These are phyloP conservation scores for Uromys caudimaculatus DNA, from an alignment of 2,797 vertebrate genomes.

Conservation along the genomic window DNA sequence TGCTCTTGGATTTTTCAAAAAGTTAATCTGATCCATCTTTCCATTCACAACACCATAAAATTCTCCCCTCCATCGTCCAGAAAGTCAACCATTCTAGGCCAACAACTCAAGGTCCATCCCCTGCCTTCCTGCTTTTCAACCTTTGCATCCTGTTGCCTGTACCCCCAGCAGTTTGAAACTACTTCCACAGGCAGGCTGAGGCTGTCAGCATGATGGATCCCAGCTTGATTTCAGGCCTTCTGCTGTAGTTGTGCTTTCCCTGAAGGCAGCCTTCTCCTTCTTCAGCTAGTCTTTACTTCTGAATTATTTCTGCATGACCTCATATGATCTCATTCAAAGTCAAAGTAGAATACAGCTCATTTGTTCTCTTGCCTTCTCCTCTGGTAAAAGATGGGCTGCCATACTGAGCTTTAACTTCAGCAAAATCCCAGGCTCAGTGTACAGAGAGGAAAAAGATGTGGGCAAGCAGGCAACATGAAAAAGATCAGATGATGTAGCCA, in stretches of 20 bases:
- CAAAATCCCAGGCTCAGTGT: neutral
- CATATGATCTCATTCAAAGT: neutral
- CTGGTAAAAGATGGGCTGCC: neutral
- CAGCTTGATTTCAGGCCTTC: neutral
- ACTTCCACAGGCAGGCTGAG: neutral
- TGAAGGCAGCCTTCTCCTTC: neutral
- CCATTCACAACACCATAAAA: neutral
- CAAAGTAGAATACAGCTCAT: neutral
- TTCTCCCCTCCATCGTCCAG: neutral
- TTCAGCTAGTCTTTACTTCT: neutral
- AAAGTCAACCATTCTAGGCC: neutral
- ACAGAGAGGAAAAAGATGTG: neutral
- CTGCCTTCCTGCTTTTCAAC: neutral
- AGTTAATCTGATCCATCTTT: neutral
- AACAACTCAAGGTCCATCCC: neutral
- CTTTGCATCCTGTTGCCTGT: neutral
- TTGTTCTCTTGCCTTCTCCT: neutral
- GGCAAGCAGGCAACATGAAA: neutral
- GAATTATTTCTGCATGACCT: neutral
- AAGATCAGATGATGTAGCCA: neutral
- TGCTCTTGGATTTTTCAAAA: neutral
- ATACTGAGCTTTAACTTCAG: neutral
- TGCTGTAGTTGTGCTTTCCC: too few species aligned
- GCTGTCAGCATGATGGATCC: neutral
- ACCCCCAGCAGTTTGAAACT: neutral